These are phyloP conservation scores for Uromys caudimaculatus DNA, from an alignment of 2,797 vertebrate species.

Conservation along the genomic window DNA sequence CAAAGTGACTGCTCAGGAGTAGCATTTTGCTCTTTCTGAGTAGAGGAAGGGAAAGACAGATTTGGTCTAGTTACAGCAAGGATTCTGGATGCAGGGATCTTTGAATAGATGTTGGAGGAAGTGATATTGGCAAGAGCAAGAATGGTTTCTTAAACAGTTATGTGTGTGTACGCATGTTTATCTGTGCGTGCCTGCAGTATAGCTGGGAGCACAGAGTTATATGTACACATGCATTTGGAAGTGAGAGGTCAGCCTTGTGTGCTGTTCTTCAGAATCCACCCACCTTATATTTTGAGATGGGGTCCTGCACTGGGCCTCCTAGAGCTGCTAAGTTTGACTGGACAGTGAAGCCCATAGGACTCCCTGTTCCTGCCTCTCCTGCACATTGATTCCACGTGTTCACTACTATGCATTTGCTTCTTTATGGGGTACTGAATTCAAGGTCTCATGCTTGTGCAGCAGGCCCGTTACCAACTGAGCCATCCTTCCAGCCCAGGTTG, in stretches of 20 bases:
- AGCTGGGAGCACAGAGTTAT: not conserved
- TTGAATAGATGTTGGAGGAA: slow-evolving; percentile 68
- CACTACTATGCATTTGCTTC: not conserved
- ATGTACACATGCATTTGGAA: not conserved
- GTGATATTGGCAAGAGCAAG: slow-evolving; percentile 30
- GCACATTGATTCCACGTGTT: not conserved
- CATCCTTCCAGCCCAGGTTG: not conserved
- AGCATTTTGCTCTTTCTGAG: slow-evolving; percentile 51
- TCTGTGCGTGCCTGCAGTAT: not conserved
- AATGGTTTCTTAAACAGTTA: not conserved
- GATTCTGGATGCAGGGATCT: slow-evolving; percentile 73
- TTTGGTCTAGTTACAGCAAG: slow-evolving; percentile 58
- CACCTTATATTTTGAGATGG: not conserved
- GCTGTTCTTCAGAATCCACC: not conserved
- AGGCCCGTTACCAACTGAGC: not conserved
- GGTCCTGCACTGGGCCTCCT: not conserved
- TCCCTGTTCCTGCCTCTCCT: not conserved
- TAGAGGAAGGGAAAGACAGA: not conserved
- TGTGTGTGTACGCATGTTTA: not conserved
- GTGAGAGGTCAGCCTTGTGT: not conserved
- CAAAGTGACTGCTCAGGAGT: not conserved
- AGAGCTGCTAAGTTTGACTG: not conserved
- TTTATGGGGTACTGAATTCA: not conserved
- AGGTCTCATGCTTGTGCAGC: too few species aligned
- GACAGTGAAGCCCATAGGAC: not conserved